Base-by-base conservation (phyloP, 2,797 vertebrate species). In the Alectoris magna region DNA sequence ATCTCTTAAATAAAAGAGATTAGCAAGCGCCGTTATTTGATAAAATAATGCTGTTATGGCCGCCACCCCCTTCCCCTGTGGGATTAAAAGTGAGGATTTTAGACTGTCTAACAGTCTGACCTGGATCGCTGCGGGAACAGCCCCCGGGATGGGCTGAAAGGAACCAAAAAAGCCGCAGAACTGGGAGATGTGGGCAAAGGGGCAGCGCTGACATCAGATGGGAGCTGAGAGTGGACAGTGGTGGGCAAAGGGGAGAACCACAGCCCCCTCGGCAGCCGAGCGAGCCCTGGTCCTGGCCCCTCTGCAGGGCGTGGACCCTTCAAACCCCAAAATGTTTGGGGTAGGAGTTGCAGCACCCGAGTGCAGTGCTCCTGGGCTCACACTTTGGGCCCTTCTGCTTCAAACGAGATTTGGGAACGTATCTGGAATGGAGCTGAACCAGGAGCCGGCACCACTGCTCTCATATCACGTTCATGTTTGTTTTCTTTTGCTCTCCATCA, bases 401-500 rank as follows among this genome's bases (percentile, higher is more conserved):
- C 60, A 29, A 73, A 24, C 0, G 0, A 80, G 64, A 31, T 56
- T 70, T 12, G 64, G 91, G 78, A 92, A 44, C 1, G 3, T 1
- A 51, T 69, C 49, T 72, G 91, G 62, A 83, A 84, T 71, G 38
- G 2, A 59, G 53, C 53, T 55, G 55, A 56, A 21, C 31, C 55
- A 56, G 55, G 18, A 77, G 66, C 83, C 66, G 3, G 83, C 19
- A 59, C 92, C 1, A 17, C 87, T 14, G 34, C 9, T 94, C 76
- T 79, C 70, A 21, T 2, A 0, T 92, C 93, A 92, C 9, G 36
- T 60, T 94, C 6, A 80, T 90, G 8, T 41, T 41, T 29, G 15
- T 39, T n/a, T 56, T n/a, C 31, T 87, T 94, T 91, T 58, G 77
- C 71, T 90, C 56, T 79, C 67, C 56, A 53, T 88, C 76, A 79